These are phyloP conservation scores for Melanerpes aurifrons DNA, from an alignment of 2,113 vertebrate genomes.

Conservation along the genomic window DNA sequence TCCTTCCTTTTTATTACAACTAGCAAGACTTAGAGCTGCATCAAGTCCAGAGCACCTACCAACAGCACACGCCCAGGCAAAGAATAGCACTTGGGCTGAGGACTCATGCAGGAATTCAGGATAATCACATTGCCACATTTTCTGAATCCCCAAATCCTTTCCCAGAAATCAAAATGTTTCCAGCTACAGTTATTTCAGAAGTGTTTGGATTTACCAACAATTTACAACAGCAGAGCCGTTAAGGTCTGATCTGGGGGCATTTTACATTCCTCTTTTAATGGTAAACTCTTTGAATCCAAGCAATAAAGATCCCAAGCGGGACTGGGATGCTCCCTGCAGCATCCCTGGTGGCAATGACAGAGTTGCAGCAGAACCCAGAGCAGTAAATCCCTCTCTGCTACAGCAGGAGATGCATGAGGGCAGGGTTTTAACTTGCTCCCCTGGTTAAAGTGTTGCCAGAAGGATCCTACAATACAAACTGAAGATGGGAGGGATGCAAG, in stretches of 20 bases:
- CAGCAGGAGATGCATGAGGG: neutral
- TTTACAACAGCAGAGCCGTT: neutral
- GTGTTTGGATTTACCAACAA: neutral
- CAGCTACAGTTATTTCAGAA: neutral
- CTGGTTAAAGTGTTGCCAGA: neutral
- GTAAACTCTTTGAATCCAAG: neutral
- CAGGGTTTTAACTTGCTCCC: neutral
- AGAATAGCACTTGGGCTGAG: neutral
- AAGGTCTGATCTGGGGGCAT: neutral
- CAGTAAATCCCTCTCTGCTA: neutral
- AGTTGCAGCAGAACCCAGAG: neutral
- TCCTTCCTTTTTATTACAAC: neutral
- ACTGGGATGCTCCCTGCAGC: neutral
- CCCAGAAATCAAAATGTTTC: neutral
- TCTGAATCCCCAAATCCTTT: neutral
- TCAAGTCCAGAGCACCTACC: neutral
- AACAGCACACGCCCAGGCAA: rapidly evolving
- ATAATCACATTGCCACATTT: neutral
- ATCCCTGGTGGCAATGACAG: neutral
- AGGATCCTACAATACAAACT: neutral
- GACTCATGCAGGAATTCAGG: neutral
- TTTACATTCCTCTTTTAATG: neutral
- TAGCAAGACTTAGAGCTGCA: neutral
- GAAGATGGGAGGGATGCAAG: no score
- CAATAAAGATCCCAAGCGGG: neutral